Evolutionary conservation across 1,140 invertebrate genomes (phyloP), one percentile per base, ranked within the genome.

Genomic region (Lucilia sericata): DNA sequence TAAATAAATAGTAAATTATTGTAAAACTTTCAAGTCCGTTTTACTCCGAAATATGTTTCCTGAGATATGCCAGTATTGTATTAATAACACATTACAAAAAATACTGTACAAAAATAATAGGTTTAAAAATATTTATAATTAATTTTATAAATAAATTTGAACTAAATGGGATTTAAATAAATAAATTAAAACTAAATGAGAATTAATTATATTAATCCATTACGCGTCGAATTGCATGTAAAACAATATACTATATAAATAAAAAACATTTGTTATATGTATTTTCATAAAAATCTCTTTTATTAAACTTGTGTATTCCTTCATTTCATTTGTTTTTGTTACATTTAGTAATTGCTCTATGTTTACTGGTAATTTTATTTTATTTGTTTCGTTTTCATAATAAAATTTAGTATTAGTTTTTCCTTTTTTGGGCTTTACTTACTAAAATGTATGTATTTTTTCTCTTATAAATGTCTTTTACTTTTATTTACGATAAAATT

Each of bases 331-430:
- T 19, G 21, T 30, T 49, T 80, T 80, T 80, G 42, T 80, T 80
- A 80, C 76, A 80, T 25, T 80, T 80, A 80, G 76, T 80, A 80
- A 80, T 80, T 80, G 76, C 76, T 80, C 76, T 80, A 80, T 80
- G 47, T 80, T 80, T 80, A 21, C 42, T 49, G 76, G 19, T 80
- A 49, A 51, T 80, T 19, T 49, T 80, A 2, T 17, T 42, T 30
- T 30, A 30, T 42, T 42, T 42, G 10, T 42, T 42, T 42, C 42
- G 42, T 42, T 42, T 42, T 8, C 42, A 80, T 47, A 80, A 80
- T 47, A 80, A 49, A 51, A 21, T 80, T 80, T 21, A 47, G 9
- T 47, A n/a, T 78, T n/a, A 19, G 19, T 80, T 80, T 21, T 78
- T n/a, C 19, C 14, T 78, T n/a, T 7, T 78, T 78, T 78, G n/a